Conservation (phyloP, 2,797 vertebrate genomes). For the Apogon talboti region DNA sequence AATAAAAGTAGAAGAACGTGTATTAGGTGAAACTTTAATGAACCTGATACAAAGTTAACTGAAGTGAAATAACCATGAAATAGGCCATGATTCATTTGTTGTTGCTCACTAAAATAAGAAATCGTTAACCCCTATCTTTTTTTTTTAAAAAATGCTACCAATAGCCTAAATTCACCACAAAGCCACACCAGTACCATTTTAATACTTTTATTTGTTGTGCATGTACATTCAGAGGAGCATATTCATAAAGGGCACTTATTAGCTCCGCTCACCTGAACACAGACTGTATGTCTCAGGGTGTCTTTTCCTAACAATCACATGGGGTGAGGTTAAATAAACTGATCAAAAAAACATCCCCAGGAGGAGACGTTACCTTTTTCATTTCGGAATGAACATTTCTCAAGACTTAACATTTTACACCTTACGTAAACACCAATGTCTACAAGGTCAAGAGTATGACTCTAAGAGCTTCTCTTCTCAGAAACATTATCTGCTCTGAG, state of each 20-base stretch:
- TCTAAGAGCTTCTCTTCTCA: conserved; percentile 86
- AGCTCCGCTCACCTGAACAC: conserved; percentile 52
- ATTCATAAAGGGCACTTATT: conserved; percentile 84
- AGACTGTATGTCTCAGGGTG: conserved; percentile 20
- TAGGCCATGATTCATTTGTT: no score
- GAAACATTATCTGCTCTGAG: conserved; percentile 49
- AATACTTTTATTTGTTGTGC: conserved; percentile 60
- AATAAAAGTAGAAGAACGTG: no score
- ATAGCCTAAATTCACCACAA: conserved; percentile 3
- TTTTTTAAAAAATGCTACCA: no score
- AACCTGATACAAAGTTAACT: no score
- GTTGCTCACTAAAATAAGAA: no score
- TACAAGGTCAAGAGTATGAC: conserved; percentile 90
- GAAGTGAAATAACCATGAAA: no score
- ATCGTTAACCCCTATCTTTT: not conserved
- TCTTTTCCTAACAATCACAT: conserved; percentile 87
- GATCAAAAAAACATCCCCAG: conserved; percentile 79
- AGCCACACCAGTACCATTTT: conserved; percentile 18
- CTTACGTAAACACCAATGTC: conserved; percentile 90
- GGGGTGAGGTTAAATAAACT: conserved; percentile 88
- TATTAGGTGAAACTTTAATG: no score
- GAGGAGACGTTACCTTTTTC: conserved; percentile 65
- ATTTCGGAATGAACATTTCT: conserved; percentile 45
- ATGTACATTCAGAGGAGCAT: conserved; percentile 60
- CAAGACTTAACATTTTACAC: conserved; percentile 82